Evolutionary conservation across 1,140 invertebrate genomes (phyloP).

Genomic region (Anastrepha obliqua): DNA sequence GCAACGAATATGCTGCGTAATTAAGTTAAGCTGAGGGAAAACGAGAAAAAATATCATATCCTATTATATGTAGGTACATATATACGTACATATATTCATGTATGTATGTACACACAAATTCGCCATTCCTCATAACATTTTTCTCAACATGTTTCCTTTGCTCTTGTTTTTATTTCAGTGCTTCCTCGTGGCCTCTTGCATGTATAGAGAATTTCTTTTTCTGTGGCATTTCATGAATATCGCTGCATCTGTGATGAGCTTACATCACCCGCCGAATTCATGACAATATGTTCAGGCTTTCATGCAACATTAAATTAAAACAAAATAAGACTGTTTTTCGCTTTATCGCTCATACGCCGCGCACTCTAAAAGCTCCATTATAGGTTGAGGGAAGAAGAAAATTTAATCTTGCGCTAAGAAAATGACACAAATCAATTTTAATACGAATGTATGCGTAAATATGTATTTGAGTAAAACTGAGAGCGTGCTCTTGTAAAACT

Average conservation of each 20-base stretch:
- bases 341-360: neutral
- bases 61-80: neutral
- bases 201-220: neutral
- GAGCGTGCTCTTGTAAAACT: neutral
- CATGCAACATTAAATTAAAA: slow-evolving; percentile 14
- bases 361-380: slow-evolving; percentile 37
- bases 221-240: slow-evolving; percentile 14
- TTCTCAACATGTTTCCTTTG: slow-evolving; percentile 1
- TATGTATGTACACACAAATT: neutral
- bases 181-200: neutral
- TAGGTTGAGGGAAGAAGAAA: neutral
- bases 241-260: slow-evolving; percentile 30
- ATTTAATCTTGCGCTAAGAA: neutral
- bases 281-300: neutral
- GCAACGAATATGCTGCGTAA: neutral
- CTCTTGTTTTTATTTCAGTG: neutral
- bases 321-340: neutral
- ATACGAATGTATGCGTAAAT: neutral
- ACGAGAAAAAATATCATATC: slow-evolving; percentile 7
- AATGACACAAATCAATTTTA: neutral
- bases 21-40: slow-evolving; percentile 29
- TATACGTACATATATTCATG: neutral
- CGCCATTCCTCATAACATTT: neutral
- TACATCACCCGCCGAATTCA: neutral
- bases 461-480: neutral